Conservation (phyloP, 2,113 vertebrate species). For the Ailuropoda melanoleuca region DNA sequence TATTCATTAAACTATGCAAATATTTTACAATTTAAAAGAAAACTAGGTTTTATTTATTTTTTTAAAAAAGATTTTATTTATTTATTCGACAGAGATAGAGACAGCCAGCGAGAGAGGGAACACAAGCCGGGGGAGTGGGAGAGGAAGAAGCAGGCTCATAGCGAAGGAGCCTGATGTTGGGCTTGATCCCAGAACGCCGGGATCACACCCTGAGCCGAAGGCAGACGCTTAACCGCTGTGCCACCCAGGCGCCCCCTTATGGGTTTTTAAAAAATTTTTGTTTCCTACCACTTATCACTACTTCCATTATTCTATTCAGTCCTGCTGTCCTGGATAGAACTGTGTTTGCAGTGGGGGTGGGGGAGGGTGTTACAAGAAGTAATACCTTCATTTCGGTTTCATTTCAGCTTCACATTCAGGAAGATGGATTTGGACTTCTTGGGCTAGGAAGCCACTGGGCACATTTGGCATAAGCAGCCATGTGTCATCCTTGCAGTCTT, state of each 20-base stretch:
- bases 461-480: background rate
- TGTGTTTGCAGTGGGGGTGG: too few relatives aligned
- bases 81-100: too few relatives aligned
- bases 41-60: background rate
- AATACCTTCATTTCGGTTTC: background rate
- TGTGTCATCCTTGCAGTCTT: background rate
- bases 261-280: background rate
- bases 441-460: background rate
- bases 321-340: background rate
- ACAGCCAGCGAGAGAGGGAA: too few relatives aligned
- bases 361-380: background rate
- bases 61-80: too few relatives aligned
- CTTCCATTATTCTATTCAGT: background rate
- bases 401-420: background rate
- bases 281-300: background rate
- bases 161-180: too few relatives aligned
- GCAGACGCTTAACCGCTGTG: too few relatives aligned
- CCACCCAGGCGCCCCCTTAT: too few relatives aligned
- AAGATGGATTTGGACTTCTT: background rate
- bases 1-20: background rate
- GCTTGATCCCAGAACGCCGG: too few relatives aligned
- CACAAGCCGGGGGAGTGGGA: too few relatives aligned
- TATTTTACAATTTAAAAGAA: slow-evolving; percentile 15
- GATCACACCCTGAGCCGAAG: too few relatives aligned
- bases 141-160: too few relatives aligned